Evolutionary conservation across 1,140 invertebrate species (phyloP), one percentile per base, ranked within the genome.

Genomic region (Platorchestia sp.): DNA sequence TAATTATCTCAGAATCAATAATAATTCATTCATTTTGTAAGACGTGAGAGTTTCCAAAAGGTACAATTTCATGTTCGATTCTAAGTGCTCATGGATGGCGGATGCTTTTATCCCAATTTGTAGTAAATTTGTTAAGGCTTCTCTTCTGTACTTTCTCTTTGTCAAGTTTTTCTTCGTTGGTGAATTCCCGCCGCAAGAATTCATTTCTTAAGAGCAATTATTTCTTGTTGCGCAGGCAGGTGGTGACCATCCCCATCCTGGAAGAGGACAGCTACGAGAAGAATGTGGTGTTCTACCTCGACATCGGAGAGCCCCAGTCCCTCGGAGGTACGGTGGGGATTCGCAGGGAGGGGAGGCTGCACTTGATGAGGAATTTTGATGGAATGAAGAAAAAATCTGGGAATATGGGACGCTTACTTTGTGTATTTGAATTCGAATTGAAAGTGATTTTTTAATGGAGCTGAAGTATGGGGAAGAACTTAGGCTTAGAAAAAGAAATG

Each of bases 241-340:
- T 97, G 95, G 98, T 99, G 97, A 97, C 98, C 47, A 97, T 99
- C 95, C 98, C 98, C 95, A 99, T 99, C 96, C 98, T 99, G 95
- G 99, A 99, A 97, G 99, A 99, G 97, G 99, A 99, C 97, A 99
- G 99, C 97, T 99, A 99, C 97, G 99, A 99, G 97, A 99, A 99
- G 97, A 99, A 99, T 97, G 98, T 99, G 19, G 97, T 98, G 27
- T 99, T 99, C 97, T 99, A 98, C 97, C 98, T 99, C 0, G 98
- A 99, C 97, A 97, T 99, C 6, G 99, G 98, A 40, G 98, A 99
- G 96, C 99, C 99, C 16, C 87, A 95, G n/a, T 95, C 96, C 41
- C 59, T 86, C 45, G 96, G 96, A 96, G 96, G 96, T 96, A 95
- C 5, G 95, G 45, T 36, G 86, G 47, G 45, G 5, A 41, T 41